Conservation (phyloP, 2,797 vertebrate genomes). For the Masticophis lateralis region DNA sequence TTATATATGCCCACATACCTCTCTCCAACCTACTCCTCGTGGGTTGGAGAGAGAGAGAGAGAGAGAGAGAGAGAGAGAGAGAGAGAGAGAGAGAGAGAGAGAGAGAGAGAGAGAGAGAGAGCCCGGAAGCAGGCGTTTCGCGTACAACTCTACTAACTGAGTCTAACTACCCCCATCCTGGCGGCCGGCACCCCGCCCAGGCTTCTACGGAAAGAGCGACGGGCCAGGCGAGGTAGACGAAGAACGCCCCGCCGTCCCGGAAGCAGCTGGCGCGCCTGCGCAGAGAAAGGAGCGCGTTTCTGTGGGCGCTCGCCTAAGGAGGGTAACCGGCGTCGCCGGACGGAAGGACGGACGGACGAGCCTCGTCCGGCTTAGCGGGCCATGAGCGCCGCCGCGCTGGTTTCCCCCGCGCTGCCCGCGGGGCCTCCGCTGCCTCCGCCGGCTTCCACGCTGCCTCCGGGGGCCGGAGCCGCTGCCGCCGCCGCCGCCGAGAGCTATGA, state of each 20-base stretch:
- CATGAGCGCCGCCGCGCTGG: constrained; percentile 73
- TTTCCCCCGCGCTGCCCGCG: constrained; percentile 66
- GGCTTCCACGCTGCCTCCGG: constrained; percentile 26
- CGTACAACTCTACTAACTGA: rapidly evolving
- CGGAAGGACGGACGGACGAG: neutral
- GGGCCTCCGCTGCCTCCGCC: constrained; percentile 28
- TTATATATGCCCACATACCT: no score
- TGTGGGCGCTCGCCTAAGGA: neutral
- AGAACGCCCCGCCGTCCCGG: neutral
- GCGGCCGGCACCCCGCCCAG: rapidly evolving
- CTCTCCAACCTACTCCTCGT: no score
- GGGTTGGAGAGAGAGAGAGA: no score
- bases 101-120: neutral
- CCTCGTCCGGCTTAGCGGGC: neutral
- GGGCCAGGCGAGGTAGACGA: neutral
- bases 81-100: no score
- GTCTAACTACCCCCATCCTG: neutral
- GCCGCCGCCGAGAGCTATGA: constrained; percentile 84
- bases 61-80: no score
- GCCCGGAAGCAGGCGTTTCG: neutral
- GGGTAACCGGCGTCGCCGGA: neutral
- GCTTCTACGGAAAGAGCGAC: neutral
- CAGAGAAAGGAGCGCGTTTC: neutral
- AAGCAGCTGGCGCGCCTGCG: neutral
- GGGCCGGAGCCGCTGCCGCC: constrained; percentile 18